These are phyloP conservation scores for Dysmachus trigonus DNA, from an alignment of 2,888 invertebrate species.

Conservation along the genomic window DNA sequence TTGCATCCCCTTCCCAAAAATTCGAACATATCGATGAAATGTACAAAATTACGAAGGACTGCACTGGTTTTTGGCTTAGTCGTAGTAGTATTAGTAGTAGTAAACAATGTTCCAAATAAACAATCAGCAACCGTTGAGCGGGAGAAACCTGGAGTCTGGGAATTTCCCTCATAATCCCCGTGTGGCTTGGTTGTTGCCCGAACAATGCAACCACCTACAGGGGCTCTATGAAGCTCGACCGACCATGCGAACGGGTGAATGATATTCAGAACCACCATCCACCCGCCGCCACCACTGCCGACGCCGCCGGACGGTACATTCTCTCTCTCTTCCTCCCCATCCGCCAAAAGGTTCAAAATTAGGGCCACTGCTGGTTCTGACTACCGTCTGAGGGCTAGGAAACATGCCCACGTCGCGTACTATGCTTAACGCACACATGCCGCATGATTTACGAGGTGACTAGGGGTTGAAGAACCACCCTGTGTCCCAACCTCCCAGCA, in stretches of 20 bases:
- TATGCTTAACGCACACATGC: constrained; percentile 49
- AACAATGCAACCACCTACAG: constrained; percentile 24
- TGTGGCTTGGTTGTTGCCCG: not conserved
- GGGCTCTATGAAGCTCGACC: not conserved
- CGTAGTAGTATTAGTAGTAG: not conserved
- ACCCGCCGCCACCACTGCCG: no score
- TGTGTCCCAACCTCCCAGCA: not conserved
- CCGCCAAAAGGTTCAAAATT: not conserved
- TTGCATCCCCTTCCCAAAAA: not conserved
- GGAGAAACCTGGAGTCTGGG: not conserved
- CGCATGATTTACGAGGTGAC: constrained; percentile 49
- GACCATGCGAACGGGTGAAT: not conserved
- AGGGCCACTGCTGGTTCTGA: constrained; percentile 4
- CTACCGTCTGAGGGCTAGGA: not conserved
- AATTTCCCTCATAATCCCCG: not conserved
- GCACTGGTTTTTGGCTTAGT: not conserved
- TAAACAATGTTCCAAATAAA: constrained; percentile 21
- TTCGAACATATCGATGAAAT: not conserved
- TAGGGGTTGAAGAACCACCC: constrained; percentile 2
- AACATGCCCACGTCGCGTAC: not conserved
- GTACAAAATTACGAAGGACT: constrained; percentile 5
- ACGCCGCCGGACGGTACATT: not conserved
- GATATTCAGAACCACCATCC: no score
- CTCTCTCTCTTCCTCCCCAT: not conserved
- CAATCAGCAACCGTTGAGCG: not conserved